These are phyloP conservation scores for Pachydiplax longipennis DNA, from an alignment of 2,888 invertebrate genomes.

Conservation along the genomic window DNA sequence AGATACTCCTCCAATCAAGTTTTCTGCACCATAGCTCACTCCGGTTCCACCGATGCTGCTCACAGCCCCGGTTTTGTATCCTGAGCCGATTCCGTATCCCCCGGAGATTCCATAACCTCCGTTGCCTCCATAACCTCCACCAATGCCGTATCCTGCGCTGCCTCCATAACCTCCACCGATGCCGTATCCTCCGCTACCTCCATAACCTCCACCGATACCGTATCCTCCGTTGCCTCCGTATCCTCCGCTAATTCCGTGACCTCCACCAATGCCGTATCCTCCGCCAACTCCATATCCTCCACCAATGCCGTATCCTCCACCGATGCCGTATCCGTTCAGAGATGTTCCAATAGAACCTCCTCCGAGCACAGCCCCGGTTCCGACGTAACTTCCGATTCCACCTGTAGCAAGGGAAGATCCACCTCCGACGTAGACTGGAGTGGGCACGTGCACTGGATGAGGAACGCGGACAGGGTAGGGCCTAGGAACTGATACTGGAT, in stretches of 20 bases:
- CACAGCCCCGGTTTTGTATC: background rate
- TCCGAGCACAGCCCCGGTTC: slow-evolving; percentile 51
- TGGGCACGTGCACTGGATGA: background rate
- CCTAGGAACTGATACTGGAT: background rate
- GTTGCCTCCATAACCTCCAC: too few relatives aligned
- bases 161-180: too few relatives aligned
- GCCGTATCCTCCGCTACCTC: too few relatives aligned
- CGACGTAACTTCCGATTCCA: slow-evolving; percentile 62
- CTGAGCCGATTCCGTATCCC: too few relatives aligned
- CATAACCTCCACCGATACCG: too few relatives aligned
- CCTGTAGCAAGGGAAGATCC: slow-evolving; percentile 54
- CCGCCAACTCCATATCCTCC: background rate
- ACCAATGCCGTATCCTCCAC: background rate
- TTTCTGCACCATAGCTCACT: too few relatives aligned
- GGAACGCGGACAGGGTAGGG: background rate
- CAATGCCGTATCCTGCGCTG: too few relatives aligned
- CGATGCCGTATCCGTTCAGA: slow-evolving; percentile 61
- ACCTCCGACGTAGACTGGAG: background rate
- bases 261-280: background rate
- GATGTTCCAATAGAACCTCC: slow-evolving; percentile 61
- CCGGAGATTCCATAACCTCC: too few relatives aligned
- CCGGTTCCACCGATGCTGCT: background rate
- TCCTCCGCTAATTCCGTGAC: background rate
- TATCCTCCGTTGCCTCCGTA: background rate
- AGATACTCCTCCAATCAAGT: background rate